Base-by-base conservation (phyloP, 2,888 invertebrate species). In the Caenorhabditis angaria region DNA sequence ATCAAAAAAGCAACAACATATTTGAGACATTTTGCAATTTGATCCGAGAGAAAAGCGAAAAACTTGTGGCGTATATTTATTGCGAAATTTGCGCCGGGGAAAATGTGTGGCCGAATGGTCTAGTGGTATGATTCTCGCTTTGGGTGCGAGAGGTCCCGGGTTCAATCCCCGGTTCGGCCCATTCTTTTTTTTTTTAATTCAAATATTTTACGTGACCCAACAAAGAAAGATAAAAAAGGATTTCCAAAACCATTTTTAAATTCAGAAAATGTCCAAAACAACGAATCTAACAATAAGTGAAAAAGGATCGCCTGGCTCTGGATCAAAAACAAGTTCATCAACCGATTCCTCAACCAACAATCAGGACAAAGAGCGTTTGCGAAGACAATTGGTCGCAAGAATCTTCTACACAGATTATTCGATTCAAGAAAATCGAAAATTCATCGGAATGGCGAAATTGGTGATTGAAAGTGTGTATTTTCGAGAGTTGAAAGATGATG, bases 71-170 rank as follows among this genome's bases (percentile, higher is more conserved):
- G n/a, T n/a, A n/a, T n/a, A n/a, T n/a, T n/a, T n/a, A n/a, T n/a
- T n/a, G n/a, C n/a, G n/a, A n/a, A n/a, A n/a, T n/a, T n/a, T n/a
- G n/a, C n/a, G n/a, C n/a, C n/a, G n/a, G n/a, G n/a, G n/a, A n/a
- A n/a, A n/a, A n/a, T n/a, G 32, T 32, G 32, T 51, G 62, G 62
- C 62, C 54, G 24, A 35, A 56, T 85, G 83, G 85, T 84, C 84
- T 87, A 82, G 82, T 77, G 83, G 84, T 85, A 85, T 87, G 80
- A 82, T 85, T 85, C 85, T 87, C 85, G 84, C 84, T 84, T 87
- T 77, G 81, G 82, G 81, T 84, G 82, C 78, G 82, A 85, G 82
- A 41, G 18, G 41, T 12, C 3, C 3, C 41, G 18, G 41, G 41
- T 3, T 3, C 18, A 14, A 41, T 3, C 3, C 10, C 10, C 41